Conservation (phyloP, 2,113 vertebrate genomes). For the Ictalurus punctatus region DNA sequence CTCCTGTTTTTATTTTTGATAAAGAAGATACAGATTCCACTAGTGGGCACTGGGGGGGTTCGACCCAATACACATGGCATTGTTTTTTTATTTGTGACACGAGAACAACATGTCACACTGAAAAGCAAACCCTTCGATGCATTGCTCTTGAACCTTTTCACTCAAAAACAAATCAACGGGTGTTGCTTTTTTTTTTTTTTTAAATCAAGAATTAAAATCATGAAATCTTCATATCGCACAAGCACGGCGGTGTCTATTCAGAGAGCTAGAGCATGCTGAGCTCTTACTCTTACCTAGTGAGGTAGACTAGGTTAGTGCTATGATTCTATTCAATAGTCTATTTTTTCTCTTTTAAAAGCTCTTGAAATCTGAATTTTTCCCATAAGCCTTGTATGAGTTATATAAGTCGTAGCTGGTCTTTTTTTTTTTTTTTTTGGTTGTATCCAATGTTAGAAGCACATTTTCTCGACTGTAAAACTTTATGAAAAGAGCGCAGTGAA, state of each 20-base stretch:
- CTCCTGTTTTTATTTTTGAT: not conserved
- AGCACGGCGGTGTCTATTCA: no score
- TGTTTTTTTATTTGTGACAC: no score
- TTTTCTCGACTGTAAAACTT: not conserved
- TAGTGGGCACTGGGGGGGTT: no score
- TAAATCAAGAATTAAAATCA: no score
- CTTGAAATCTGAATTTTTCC: not conserved
- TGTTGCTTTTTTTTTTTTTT: no score
- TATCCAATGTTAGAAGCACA: not conserved
- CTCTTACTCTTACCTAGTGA: no score
- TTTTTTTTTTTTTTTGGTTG: no score
- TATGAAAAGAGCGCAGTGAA: no score
- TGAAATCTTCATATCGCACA: no score
- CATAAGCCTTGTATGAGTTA: not conserved
- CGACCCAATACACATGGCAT: no score
- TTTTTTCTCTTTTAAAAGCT: not conserved
- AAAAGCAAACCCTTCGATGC: not conserved
- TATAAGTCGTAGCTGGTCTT: not conserved
- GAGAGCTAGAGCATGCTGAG: no score
- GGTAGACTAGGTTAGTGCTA: no score
- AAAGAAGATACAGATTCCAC: not conserved
- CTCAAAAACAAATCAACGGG: not conserved
- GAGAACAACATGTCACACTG: not conserved
- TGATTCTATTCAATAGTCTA: not conserved
- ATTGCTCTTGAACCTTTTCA: not conserved